A percentile compares a stretch with the other conserved stretches of the same genome.
These are phyloP conservation scores for Brachypterus glaber DNA, from an alignment of 2,888 invertebrate species.

Conservation along the genomic window DNA sequence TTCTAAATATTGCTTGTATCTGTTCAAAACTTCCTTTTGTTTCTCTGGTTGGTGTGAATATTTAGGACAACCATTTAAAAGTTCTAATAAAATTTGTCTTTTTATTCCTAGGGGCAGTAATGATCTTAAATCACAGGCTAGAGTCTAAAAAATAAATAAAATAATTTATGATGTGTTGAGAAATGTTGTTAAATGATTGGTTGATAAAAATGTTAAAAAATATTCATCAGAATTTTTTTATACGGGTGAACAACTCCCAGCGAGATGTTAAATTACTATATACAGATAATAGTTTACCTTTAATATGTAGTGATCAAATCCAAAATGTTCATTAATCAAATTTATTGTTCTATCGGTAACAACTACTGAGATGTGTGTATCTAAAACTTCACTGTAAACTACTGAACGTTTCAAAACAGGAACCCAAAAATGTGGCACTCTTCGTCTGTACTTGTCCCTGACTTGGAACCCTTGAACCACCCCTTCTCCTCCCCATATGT, in stretches of 20 bases:
- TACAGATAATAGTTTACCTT: constrained; percentile 55
- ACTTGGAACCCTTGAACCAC: constrained; percentile 80
- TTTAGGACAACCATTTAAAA: constrained; percentile 57
- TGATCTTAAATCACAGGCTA: constrained; percentile 85
- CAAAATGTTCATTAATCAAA: constrained; percentile 80
- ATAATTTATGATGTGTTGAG: background rate
- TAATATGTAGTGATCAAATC: constrained; percentile 91
- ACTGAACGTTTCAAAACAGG: constrained; percentile 71
- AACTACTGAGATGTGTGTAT: constrained; percentile 70
- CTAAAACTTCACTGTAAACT: constrained; percentile 82
- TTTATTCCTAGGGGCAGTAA: constrained; percentile 77
- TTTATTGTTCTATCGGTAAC: constrained; percentile 77
- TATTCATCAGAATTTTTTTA: too few species aligned
- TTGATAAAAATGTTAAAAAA: too few species aligned
- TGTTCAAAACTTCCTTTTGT: constrained; percentile 60
- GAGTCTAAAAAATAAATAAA: constrained; percentile 51
- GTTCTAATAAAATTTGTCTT: constrained; percentile 67
- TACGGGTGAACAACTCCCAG: too few species aligned
- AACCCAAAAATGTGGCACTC: constrained; percentile 81
- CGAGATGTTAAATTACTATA: too few species aligned
- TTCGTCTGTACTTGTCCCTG: constrained; percentile 47
- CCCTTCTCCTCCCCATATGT: constrained; percentile 96
- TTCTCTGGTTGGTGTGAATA: constrained; percentile 57
- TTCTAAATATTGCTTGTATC: constrained; percentile 72
- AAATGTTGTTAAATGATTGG: too few species aligned